Percentiles rank a stretch among this genome's conserved stretches.
Evolutionary conservation across 2,113 vertebrate genomes (phyloP).

Genomic region (Alligator sinensis): DNA sequence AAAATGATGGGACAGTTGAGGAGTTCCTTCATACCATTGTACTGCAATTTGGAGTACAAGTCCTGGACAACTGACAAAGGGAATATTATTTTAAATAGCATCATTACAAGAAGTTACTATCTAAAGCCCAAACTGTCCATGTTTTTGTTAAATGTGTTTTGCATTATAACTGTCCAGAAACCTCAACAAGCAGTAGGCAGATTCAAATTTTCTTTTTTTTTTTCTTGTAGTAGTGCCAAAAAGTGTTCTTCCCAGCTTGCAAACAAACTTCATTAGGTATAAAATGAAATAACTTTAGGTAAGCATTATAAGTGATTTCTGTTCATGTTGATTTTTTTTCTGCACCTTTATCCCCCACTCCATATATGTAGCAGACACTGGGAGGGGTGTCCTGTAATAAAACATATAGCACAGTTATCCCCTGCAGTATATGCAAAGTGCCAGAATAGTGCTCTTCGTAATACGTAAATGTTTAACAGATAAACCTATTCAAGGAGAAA

Average conservation of each 20-base stretch:
- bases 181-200: not conserved
- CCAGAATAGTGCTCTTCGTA: not conserved
- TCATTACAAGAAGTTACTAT: not conserved
- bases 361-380: accelerated
- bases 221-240: not conserved
- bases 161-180: not conserved
- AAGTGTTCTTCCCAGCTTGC: not conserved
- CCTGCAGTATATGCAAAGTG: not conserved
- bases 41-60: slow-evolving; percentile 6
- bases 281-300: not conserved
- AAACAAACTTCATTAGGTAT: not conserved
- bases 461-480: not conserved
- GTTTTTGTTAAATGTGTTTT: not conserved
- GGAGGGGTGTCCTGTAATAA: not conserved
- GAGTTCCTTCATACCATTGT: slow-evolving; percentile 1
- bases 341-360: not conserved
- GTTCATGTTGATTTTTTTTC: not conserved
- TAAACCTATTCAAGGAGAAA: not conserved
- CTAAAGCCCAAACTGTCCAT: not conserved
- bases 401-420: not conserved
- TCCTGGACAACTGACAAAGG: not conserved
- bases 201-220: not conserved
- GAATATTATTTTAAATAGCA: not conserved
- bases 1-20: not conserved
- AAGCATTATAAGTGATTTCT: not conserved